phyloP scores from a whole-genome alignment of 2,797 vertebrate species.

The Paedocypris micromegethes region DNA sequence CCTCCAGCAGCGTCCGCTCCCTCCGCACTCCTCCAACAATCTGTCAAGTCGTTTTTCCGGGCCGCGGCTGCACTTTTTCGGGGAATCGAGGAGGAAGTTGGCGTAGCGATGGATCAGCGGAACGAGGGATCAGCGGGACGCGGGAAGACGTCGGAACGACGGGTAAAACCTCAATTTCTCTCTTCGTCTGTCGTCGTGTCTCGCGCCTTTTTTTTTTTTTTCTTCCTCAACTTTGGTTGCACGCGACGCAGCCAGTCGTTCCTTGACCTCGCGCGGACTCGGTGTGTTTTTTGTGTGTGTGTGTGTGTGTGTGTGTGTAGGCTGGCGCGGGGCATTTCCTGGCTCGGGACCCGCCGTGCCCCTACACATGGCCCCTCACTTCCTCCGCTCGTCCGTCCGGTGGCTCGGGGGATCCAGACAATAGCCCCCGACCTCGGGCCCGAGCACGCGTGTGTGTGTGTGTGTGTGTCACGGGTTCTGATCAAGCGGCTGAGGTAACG shows the following conservation, averaged over 20 bases:
- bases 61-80: too few relatives aligned
- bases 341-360: background rate
- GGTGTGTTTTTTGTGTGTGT: too few relatives aligned
- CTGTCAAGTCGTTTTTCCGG: constrained; percentile 8
- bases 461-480: background rate
- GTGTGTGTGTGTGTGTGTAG: too few relatives aligned
- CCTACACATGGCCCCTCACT: constrained; percentile 13
- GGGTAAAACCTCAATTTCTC: background rate
- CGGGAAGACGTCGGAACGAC: constrained; percentile 53
- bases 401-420: constrained; percentile 34
- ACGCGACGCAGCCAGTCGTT: background rate
- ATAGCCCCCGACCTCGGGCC: constrained; percentile 44
- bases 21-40: constrained; percentile 14
- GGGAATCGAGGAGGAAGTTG: constrained; percentile 46
- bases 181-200: background rate
- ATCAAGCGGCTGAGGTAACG: background rate
- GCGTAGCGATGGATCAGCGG: constrained; percentile 59
- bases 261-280: too few relatives aligned
- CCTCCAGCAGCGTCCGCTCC: background rate
- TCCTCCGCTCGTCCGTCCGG: constrained; percentile 29
- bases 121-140: constrained; percentile 59
- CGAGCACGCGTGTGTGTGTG: background rate
- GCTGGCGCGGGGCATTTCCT: too few relatives aligned
- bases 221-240: background rate
- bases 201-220: background rate